These are phyloP conservation scores for Cheilosia vulpina DNA, from an alignment of 2,888 invertebrate species.

Conservation along the genomic window DNA sequence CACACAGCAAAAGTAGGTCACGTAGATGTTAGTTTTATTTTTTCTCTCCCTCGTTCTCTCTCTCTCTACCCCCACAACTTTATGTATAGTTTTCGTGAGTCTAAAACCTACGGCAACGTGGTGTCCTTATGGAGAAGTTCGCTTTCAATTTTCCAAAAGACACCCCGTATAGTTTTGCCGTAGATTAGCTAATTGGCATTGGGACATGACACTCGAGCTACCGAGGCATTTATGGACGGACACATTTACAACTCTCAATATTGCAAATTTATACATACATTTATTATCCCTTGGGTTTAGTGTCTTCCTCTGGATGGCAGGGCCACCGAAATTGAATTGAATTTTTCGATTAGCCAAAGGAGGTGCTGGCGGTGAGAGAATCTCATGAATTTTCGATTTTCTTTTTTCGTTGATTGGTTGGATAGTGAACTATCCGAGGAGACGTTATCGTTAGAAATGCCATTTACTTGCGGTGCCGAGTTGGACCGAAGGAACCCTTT, in stretches of 20 bases:
- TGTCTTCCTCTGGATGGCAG: slow-evolving; percentile 10
- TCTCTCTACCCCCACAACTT: slow-evolving; percentile 13
- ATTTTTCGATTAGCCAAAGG: slow-evolving; percentile 65
- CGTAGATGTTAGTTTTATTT: slow-evolving; percentile 50
- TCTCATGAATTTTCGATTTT: slow-evolving; percentile 54
- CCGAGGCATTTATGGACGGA: slow-evolving; percentile 24
- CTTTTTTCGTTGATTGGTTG: background rate
- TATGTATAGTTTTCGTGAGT: slow-evolving; percentile 16
- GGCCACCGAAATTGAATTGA: slow-evolving; percentile 63
- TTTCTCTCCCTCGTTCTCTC: background rate
- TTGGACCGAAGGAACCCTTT: slow-evolving; percentile 20
- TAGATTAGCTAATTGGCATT: slow-evolving; percentile 73
- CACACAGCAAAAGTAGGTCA: slow-evolving; percentile 57
- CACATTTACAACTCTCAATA: slow-evolving; percentile 26
- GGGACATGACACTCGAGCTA: slow-evolving; percentile 63
- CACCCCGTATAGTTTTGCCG: slow-evolving; percentile 49
- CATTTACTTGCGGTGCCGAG: slow-evolving; percentile 1
- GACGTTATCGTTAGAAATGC: slow-evolving; percentile 13
- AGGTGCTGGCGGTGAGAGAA: slow-evolving; percentile 17
- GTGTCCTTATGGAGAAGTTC: slow-evolving; percentile 37
- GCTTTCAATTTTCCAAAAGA: slow-evolving; percentile 62
- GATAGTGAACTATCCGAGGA: background rate
- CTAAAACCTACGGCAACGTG: slow-evolving; percentile 26
- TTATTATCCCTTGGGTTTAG: slow-evolving; percentile 34
- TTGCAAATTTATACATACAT: slow-evolving; percentile 57